Base-by-base conservation (phyloP, 1,140 invertebrate genomes). In the Drosophila guanche region DNA sequence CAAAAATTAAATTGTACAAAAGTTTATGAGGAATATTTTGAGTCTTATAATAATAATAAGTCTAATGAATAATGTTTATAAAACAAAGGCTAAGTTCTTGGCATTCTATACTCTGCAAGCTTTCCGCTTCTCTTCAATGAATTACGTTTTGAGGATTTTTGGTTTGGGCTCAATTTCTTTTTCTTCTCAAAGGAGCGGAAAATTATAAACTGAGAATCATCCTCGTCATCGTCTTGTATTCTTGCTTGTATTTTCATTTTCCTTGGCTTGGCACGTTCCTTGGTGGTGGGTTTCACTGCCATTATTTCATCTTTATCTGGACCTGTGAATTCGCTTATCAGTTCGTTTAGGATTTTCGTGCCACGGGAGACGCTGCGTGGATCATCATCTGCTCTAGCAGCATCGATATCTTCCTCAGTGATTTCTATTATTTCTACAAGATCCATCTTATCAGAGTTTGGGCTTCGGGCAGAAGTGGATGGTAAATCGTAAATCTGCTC, bases 41-140 rank as follows among this genome's bases (percentile, higher is more conserved):
- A 7, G 8, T 33, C 10, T 1, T 37, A 4, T 12, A 12, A 37
- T 37, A 12, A 37, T 37, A 37, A 27, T 10, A 25, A n/a, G 45
- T 61, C 22, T 33, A 42, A 12, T 12, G 23, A 40, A 58, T 27
- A 63, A 20, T n/a, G 12, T 8, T 27, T 6, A 27, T 27, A 5
- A 27, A 27, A 27, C 6, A 27, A 27, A 6, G 25, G 5, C 6
- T 25, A 66, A 68, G 7, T 67, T 52, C n/a, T 76, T 56, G 10
- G 47, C 22, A 45, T 90, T 90, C 41, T 88, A 60, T 3, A 90
- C 77, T 3, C 84, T 54, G 14, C 89, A 79, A 40, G 20, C 71
- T 78, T 84, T 1, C 90, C 76, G 7, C 57, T 33, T 10, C 33
- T 37, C 10, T 37, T 37, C 12, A 37, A 37, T 37, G 33, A 12